Base-by-base conservation (phyloP, 2,113 vertebrate species). In the Lipophrys pholis region DNA sequence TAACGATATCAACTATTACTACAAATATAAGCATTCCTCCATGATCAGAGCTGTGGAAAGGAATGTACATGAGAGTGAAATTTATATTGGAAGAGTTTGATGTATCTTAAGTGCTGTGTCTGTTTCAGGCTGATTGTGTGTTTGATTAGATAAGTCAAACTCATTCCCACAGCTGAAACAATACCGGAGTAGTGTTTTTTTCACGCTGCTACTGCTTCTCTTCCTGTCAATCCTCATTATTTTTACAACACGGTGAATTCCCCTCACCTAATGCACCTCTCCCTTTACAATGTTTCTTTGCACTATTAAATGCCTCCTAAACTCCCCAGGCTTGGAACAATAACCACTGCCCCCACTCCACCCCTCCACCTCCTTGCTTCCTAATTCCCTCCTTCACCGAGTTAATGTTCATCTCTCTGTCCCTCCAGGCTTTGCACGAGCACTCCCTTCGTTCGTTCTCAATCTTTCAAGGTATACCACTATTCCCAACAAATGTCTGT, bases 311-410 rank as follows among this genome's bases (percentile, higher is more conserved):
- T 40, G 36, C n/a, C 39, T 43, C 46, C 59, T 66, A 68, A 58
- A 15, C 57, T 74, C 6, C 11, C 11, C 64, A 65, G 73, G 66
- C 82, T 71, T 85, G 51, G 59, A 84, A 84, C 65, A 76, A 80
- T 73, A 84, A 74, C 38, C 48, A 15, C 10, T 65, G 61, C 21
- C 43, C 36, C n/a, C n/a, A n/a, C n/a, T n/a, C 14, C 51, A 30
- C 2, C 11, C n/a, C n/a, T 14, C 50, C 41, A 30, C 21, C 61
- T 41, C 56, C 46, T 43, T 43, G 64, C 15, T 72, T 77, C 60
- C 66, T 15, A 49, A 76, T 51, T 82, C 76, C 78, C 72, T 57
- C 50, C 45, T 15, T 80, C 73, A 61, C 65, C 16, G 6, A 80
- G 66, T 67, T 73, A 67, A 69, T 85, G 75, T 78, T 79, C 36